Percentiles rank a stretch among this genome's conserved stretches.
phyloP scores from a whole-genome alignment of 2,797 vertebrate species.

The Acanthis flammea region DNA sequence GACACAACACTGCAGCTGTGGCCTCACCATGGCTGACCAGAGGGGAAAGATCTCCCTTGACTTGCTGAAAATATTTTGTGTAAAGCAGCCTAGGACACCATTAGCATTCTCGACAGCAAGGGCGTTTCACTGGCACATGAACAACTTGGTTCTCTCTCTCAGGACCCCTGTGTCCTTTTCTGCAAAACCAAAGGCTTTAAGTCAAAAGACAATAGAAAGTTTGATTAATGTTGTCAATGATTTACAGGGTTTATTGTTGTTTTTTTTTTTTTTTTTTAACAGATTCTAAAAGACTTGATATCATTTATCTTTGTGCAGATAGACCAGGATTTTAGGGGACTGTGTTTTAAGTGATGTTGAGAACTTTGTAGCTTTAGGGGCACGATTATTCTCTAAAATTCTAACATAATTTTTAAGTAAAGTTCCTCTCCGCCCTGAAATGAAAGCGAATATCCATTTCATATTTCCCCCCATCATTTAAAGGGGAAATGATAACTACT shows the following conservation, averaged over 20 bases:
- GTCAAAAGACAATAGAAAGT: background rate
- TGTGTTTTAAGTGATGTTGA: background rate
- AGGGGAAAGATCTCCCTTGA: background rate
- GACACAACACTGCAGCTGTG: background rate
- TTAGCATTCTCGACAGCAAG: background rate
- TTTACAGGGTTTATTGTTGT: background rate
- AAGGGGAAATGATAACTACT: background rate
- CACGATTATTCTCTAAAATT: background rate
- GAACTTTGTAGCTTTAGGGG: rapidly evolving
- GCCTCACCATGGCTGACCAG: background rate
- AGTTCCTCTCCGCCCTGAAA: background rate
- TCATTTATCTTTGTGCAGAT: background rate
- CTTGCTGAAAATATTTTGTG: background rate
- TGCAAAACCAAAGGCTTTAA: background rate
- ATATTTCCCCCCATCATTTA: background rate
- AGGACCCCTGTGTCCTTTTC: background rate
- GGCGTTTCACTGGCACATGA: background rate
- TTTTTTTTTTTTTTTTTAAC: background rate
- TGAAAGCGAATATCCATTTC: background rate
- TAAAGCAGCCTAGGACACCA: background rate
- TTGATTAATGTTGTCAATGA: background rate
- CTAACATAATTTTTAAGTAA: background rate
- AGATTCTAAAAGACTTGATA: background rate
- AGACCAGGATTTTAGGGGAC: background rate
- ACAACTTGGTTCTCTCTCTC: background rate